Evolutionary conservation across 2,113 vertebrate species (phyloP), one percentile per base, ranked within the genome.

Genomic region (Apaloderma vittatum): DNA sequence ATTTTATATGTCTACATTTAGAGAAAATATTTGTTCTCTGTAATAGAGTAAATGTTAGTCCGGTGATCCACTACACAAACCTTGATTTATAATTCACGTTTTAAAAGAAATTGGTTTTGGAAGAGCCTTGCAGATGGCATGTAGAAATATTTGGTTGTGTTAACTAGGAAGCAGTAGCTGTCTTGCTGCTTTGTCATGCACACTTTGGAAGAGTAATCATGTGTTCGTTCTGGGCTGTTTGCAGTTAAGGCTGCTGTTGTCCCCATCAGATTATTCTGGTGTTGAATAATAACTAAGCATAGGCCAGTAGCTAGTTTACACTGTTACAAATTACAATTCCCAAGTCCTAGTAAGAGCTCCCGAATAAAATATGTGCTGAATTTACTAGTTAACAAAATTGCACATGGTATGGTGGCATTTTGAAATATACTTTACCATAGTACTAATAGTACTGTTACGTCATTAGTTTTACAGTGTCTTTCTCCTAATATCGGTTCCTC

Each of bases 231-330:
- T 81, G 48, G n/a, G 21, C 43, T 77, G 36, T 66, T 79, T 26
- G 34, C 77, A 65, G 49, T 37, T 76, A 23, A 57, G 23, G 61
- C 66, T 58, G 32, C 26, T 70, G 6, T 40, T 92, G 65, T 57
- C 14, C 29, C 46, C 57, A 2, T 51, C 62, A 57, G 14, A 62
- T 67, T 65, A 48, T 73, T 85, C 51, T 88, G 59, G 21, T 70
- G n/a, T 36, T 92, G 61, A 71, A 36, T 43, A 93, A 52, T 66
- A 54, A 93, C 76, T 88, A 68, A 70, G 32, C 90, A 80, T 49
- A n/a, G 71, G 67, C 54, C 49, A 76, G 51, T 80, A 86, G 70
- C 84, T 90, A 24, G 36, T 91, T 96, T 67, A 49, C 94, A 71
- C n/a, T 96, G 27, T 30, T 76, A n/a, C 1, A 63, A 73, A 74